Conservation (phyloP, 1,140 invertebrate genomes). For the Holcopasites calliopsidis region DNA sequence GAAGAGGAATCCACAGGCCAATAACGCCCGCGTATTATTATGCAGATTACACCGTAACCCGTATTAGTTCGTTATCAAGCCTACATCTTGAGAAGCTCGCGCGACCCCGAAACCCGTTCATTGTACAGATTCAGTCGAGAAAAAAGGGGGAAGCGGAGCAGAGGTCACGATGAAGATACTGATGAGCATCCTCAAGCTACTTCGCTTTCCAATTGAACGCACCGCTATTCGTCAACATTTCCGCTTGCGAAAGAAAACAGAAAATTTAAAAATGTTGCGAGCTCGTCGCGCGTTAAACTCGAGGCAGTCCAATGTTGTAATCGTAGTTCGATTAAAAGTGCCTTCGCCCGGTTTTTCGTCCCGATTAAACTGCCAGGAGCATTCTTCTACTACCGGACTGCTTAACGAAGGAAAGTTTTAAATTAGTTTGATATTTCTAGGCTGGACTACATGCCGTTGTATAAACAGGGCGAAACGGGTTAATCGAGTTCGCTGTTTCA, state of each 20-base stretch:
- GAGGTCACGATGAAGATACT: conserved; percentile 39
- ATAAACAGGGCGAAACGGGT: conserved; percentile 28
- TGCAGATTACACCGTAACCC: conserved; percentile 78
- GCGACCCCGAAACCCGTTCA: neutral
- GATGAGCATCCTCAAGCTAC: conserved; percentile 38
- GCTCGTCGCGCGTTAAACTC: conserved; percentile 4
- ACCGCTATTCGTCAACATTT: neutral
- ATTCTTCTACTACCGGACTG: conserved; percentile 36
- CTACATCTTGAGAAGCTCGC: conserved; percentile 74
- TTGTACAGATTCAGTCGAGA: conserved; percentile 43
- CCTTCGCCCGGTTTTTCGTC: conserved; percentile 36
- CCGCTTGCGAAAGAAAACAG: neutral
- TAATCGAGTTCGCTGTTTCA: conserved; percentile 52
- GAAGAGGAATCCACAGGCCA: conserved; percentile 76
- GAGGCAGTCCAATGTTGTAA: conserved; percentile 40
- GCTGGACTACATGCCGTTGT: neutral
- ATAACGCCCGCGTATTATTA: conserved; percentile 77
- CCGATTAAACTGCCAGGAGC: conserved; percentile 55
- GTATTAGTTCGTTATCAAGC: conserved; percentile 79
- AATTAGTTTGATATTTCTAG: conserved; percentile 61
- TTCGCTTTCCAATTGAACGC: conserved; percentile 7
- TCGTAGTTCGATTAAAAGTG: conserved; percentile 48
- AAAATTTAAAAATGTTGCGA: too few species aligned
- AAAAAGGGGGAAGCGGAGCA: conserved; percentile 11
- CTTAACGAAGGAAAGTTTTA: conserved; percentile 50